These are phyloP conservation scores for Cepphus grylle DNA, from an alignment of 2,113 vertebrate genomes.

Conservation along the genomic window DNA sequence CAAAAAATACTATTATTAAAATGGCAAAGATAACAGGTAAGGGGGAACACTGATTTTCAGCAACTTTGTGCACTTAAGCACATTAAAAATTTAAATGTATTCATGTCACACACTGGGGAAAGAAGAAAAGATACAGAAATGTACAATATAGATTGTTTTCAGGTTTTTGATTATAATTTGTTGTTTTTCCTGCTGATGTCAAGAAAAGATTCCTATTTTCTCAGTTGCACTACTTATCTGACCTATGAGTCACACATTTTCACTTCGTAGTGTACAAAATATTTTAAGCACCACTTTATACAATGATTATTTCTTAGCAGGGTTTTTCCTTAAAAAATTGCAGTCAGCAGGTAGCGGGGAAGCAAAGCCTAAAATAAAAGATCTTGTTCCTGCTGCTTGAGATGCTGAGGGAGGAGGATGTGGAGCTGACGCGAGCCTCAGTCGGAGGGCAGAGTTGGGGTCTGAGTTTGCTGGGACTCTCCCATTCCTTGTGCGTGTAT, in stretches of 20 bases:
- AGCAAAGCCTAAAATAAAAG: not conserved
- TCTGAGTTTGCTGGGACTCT: not conserved
- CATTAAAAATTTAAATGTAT: conserved; percentile 6
- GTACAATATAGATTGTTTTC: not conserved
- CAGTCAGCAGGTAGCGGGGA: not conserved
- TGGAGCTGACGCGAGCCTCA: not conserved
- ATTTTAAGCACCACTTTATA: conserved; percentile 45
- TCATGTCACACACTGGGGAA: not conserved
- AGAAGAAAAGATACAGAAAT: not conserved
- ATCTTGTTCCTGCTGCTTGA: not conserved
- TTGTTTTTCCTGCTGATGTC: not conserved
- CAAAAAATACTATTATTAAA: conserved; percentile 47
- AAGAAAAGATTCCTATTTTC: conserved; percentile 40
- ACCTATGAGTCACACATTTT: conserved; percentile 43
- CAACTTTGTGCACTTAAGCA: not conserved
- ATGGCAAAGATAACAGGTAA: conserved; percentile 35
- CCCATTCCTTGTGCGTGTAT: fast-evolving
- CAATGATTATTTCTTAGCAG: conserved; percentile 7
- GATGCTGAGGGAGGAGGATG: not conserved
- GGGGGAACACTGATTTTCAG: not conserved
- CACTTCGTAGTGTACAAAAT: conserved; percentile 26
- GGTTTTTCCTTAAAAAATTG: conserved; percentile 36
- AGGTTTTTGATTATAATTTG: not conserved
- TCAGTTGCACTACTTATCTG: conserved; percentile 22
- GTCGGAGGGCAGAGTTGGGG: not conserved